Evolutionary conservation across 2,888 invertebrate genomes (phyloP).

Genomic region (Electrophaes corylata): DNA sequence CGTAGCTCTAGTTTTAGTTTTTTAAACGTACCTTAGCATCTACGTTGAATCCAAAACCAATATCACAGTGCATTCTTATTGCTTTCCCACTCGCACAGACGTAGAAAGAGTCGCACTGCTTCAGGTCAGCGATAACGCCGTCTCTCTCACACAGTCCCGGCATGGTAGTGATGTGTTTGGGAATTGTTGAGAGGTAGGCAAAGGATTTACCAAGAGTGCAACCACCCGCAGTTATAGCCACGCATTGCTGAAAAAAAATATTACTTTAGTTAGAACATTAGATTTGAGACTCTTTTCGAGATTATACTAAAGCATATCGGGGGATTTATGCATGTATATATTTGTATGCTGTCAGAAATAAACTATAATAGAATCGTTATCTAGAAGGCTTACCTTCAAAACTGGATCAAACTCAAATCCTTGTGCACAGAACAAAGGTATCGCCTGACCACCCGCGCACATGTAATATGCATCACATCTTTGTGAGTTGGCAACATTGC

Average conservation of each 20-base stretch:
- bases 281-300: too few relatives aligned
- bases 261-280: too few relatives aligned
- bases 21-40: slow-evolving; percentile 22
- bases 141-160: slow-evolving; percentile 25
- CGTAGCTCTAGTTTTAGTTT: neutral
- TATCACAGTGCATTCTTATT: slow-evolving; percentile 25
- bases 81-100: slow-evolving; percentile 27
- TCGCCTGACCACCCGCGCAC: slow-evolving; percentile 37
- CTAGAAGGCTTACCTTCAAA: slow-evolving; percentile 41
- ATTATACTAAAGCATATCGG: too few relatives aligned
- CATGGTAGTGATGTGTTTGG: slow-evolving; percentile 10
- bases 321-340: too few relatives aligned
- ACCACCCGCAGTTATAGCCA: slow-evolving; percentile 31
- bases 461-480: slow-evolving; percentile 46
- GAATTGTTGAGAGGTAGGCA: slow-evolving; percentile 13
- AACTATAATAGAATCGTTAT: too few relatives aligned
- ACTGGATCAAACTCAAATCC: slow-evolving; percentile 40
- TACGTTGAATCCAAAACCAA: slow-evolving; percentile 25
- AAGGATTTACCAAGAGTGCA: slow-evolving; percentile 25
- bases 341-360: too few relatives aligned
- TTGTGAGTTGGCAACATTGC: slow-evolving; percentile 44
- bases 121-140: slow-evolving; percentile 17
- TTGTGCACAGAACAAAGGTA: slow-evolving; percentile 37
- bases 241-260: slow-evolving; percentile 36
- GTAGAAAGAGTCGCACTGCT: slow-evolving; percentile 26